Percentiles rank a stretch among this genome's conserved stretches.
phyloP scores from a whole-genome alignment of 2,797 vertebrate genomes.

The Distichodus sexfasciatus region DNA sequence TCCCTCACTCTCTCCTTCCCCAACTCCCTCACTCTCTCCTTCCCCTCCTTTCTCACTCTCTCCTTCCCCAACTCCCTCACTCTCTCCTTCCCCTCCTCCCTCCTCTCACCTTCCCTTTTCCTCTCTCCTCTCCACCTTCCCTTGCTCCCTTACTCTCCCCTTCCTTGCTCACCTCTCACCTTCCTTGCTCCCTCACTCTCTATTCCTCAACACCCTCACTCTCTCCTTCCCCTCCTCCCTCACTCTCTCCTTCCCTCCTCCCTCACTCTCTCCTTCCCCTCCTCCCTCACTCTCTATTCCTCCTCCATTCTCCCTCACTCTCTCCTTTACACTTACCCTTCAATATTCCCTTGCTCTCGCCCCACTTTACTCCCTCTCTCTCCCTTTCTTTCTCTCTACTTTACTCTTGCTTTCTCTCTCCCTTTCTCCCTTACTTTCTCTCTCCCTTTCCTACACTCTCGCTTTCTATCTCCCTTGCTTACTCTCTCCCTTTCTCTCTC shows the following conservation, averaged over 20 bases:
- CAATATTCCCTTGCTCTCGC: not conserved
- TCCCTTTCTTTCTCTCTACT: not conserved
- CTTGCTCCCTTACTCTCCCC: not conserved
- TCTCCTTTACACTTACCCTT: not conserved
- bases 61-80: not conserved
- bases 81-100: not conserved
- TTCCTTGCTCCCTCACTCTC: not conserved
- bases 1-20: not conserved
- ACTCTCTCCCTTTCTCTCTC: no score
- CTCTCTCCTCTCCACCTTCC: not conserved
- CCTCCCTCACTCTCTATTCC: not conserved
- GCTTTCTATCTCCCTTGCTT: no score
- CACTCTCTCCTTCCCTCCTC: not conserved
- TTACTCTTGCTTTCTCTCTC: slow-evolving; percentile 11
- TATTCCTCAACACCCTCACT: not conserved
- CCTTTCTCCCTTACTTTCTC: no score
- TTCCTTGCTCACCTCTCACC: not conserved
- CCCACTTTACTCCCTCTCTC: no score
- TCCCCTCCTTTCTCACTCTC: not conserved
- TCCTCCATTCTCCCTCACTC: not conserved
- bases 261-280: not conserved
- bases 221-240: not conserved
- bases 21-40: not conserved
- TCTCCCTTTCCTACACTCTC: no score
- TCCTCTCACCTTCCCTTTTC: no score